Conservation (phyloP, 1,140 invertebrate genomes). For the Trichonephila inaurata region DNA sequence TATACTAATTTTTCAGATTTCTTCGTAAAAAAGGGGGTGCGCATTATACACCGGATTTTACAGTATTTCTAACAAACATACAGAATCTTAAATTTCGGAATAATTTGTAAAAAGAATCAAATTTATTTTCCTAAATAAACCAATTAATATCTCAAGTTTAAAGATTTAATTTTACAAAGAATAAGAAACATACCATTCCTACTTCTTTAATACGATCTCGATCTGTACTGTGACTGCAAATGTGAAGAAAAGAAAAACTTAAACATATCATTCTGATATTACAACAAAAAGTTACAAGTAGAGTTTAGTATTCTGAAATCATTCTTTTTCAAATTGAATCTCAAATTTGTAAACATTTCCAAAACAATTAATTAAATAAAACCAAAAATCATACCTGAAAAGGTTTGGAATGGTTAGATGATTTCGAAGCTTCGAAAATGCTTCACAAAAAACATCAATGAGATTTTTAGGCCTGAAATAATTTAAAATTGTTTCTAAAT, state of each 20-base stretch:
- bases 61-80: too few relatives aligned
- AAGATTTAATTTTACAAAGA: background rate
- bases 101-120: too few relatives aligned
- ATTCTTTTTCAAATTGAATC: background rate
- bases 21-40: too few relatives aligned
- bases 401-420: constrained; percentile 79
- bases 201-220: constrained; percentile 66
- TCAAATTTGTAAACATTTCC: too few relatives aligned
- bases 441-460: constrained; percentile 78
- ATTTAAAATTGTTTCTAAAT: background rate
- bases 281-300: background rate
- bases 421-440: constrained; percentile 78
- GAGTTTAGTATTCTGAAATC: background rate
- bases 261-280: background rate
- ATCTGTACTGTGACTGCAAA: constrained; percentile 67
- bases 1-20: too few relatives aligned
- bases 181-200: constrained; percentile 56
- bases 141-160: too few relatives aligned
- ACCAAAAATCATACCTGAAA: constrained; percentile 60
- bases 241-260: background rate
- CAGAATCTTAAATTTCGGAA: too few relatives aligned
- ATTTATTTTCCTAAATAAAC: too few relatives aligned
- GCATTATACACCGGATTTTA: too few relatives aligned
- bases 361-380: background rate
- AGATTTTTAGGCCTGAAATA: constrained; percentile 79